A percentile compares a stretch with the other conserved stretches of the same genome.
Evolutionary conservation across 2,797 vertebrate species (phyloP).

Genomic region (Parauchenoglanis ngamensis): DNA sequence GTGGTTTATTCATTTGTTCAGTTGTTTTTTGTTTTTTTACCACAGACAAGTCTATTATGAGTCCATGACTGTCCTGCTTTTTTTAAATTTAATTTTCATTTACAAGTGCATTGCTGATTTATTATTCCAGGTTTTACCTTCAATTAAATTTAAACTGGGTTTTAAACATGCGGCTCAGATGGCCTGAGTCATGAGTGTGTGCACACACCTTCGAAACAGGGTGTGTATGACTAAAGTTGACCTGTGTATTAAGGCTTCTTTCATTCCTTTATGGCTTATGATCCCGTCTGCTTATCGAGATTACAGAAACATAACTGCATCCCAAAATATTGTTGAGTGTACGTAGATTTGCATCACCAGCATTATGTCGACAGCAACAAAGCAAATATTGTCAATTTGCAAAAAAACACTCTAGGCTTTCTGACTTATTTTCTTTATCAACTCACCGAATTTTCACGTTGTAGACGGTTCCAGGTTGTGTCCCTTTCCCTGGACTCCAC

Average conservation of each 20-base stretch:
- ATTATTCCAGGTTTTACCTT: neutral
- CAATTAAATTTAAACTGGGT: neutral
- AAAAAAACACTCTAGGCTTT: neutral
- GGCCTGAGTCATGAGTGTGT: neutral
- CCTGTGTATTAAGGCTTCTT: neutral
- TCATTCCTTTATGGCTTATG: neutral
- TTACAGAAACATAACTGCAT: neutral
- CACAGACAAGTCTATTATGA: neutral
- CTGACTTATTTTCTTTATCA: neutral
- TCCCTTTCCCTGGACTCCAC: slow-evolving; percentile 42
- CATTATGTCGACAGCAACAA: neutral
- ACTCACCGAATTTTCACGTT: slow-evolving; percentile 17
- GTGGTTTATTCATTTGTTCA: neutral
- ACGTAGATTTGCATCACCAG: neutral
- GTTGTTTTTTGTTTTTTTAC: neutral
- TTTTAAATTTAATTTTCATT: too few species aligned
- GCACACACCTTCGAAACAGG: neutral
- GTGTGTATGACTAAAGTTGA: neutral
- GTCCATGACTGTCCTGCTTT: too few species aligned
- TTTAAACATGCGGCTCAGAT: neutral
- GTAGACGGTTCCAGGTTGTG: slow-evolving; percentile 32
- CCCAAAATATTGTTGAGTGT: neutral
- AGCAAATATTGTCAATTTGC: neutral
- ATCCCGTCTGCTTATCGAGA: neutral
- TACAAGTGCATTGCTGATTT: neutral